Base-by-base conservation (phyloP, 1,140 invertebrate species). In the Callitettix versicolor region DNA sequence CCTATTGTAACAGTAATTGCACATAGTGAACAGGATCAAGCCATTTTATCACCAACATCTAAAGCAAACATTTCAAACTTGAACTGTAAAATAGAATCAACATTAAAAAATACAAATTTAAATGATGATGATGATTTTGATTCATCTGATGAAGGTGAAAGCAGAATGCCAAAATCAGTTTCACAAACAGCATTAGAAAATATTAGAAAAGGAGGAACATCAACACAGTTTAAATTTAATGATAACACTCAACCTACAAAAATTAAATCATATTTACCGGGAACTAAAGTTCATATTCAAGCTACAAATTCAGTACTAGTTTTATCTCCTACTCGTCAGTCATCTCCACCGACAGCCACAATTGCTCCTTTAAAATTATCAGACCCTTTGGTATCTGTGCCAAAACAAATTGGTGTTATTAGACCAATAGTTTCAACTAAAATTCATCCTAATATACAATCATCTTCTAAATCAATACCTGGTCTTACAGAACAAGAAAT, bases 171-270 rank as follows among this genome's bases (percentile, higher is more conserved):
- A 2, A 75, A 69, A 60, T 69, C 64, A 40, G 76, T 84, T 40
- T 76, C 79, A 0, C 75, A 74, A 53, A 65, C 70, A 1, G 80
- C 82, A 1, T 61, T 82, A 41, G 80, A 81, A 38, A 83, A 84
- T 63, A 86, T 85, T 61, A 71, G 79, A 17, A 78, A 78, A 66
- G 82, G 81, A 18, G 79, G 80, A 18, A 75, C 69, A 26, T 77
- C 76, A 1, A 71, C 81, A 55, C 74, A 78, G 53, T 82, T 79
- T 63, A 76, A 75, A 51, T 84, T 85, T 55, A 65, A 67, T 36
- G 17, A 62, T 30, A 70, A 50, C 64, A 65, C 18, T 44, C 24
- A 38, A 38, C 14, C 1, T 34, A 61, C 64, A 3, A 63, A 63
- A 21, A 64, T 51, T 15, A 71, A 70, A 44, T 71, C 72, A 3